Percentiles rank a stretch among this genome's conserved stretches.
These are phyloP conservation scores for Ctenopoma multispine DNA, from an alignment of 2,797 vertebrate species.

Conservation along the genomic window DNA sequence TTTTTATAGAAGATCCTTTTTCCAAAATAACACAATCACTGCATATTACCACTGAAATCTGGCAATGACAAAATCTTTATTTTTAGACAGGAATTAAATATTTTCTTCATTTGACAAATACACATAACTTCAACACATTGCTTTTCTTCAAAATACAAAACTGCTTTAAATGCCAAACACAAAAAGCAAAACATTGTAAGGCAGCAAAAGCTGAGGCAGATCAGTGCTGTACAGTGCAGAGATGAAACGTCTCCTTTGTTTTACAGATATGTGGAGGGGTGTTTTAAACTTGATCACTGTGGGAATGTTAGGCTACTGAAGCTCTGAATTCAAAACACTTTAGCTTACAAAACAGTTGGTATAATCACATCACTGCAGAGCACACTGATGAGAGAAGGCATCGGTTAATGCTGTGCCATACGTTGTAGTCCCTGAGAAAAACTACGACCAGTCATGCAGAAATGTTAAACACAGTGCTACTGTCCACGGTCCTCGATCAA, in stretches of 20 bases:
- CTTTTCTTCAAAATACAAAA: constrained; percentile 54
- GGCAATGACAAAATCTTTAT: constrained; percentile 52
- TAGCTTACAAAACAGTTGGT: not conserved
- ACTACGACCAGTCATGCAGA: constrained; percentile 46
- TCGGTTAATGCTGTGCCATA: not conserved
- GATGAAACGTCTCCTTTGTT: constrained; percentile 17
- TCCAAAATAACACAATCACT: not conserved
- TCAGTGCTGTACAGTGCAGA: constrained; percentile 26
- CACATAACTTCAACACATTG: constrained; percentile 4
- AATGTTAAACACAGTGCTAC: constrained; percentile 15
- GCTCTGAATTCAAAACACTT: constrained; percentile 21
- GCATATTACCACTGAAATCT: not conserved
- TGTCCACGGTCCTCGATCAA: constrained; percentile 2
- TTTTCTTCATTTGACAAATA: constrained; percentile 38
- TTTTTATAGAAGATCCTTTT: not conserved
- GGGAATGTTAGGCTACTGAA: constrained; percentile 28
- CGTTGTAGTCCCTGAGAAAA: constrained; percentile 72
- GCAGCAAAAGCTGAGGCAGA: constrained; percentile 58
- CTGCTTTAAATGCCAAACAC: constrained; percentile 40
- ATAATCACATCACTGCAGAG: not conserved
- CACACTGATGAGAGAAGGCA: not conserved
- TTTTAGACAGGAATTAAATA: constrained; percentile 49
- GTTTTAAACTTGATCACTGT: not conserved
- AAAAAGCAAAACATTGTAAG: constrained; percentile 60
- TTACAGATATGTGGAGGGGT: constrained; percentile 4